A percentile compares a stretch with the other conserved stretches of the same genome.
Evolutionary conservation across 2,797 vertebrate species (phyloP).

Genomic region (Enteromius treurensis): DNA sequence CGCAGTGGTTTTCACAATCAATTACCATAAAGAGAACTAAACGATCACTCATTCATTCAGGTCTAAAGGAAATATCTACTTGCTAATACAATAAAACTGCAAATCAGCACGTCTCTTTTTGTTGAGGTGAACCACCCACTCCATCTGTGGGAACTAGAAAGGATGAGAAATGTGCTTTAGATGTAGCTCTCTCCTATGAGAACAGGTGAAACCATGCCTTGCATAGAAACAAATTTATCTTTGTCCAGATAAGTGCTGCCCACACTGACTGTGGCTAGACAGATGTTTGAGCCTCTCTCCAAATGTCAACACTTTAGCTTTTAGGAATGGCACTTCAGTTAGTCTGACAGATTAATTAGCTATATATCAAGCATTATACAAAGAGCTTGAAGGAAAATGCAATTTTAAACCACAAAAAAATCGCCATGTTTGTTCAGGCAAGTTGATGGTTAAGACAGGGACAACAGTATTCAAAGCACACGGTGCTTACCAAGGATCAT

Average conservation of each 20-base stretch:
- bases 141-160: slow-evolving; percentile 10
- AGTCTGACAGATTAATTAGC: slow-evolving; percentile 2
- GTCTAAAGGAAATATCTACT: slow-evolving; percentile 5
- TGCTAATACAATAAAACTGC: slow-evolving; percentile 29
- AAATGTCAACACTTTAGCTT: slow-evolving; percentile 19
- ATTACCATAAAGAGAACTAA: slow-evolving; percentile 2
- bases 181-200: slow-evolving; percentile 11
- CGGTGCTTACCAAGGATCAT: background rate
- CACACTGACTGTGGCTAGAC: slow-evolving; percentile 33
- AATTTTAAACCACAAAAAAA: background rate
- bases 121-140: slow-evolving; percentile 36
- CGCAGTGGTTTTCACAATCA: background rate
- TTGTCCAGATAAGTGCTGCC: slow-evolving; percentile 35
- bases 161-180: slow-evolving; percentile 20
- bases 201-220: slow-evolving; percentile 43
- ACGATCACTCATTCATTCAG: slow-evolving; percentile 14
- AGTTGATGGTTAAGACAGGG: background rate
- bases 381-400: background rate
- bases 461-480: background rate
- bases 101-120: slow-evolving; percentile 26
- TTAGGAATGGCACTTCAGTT: slow-evolving; percentile 4
- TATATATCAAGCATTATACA: background rate
- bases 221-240: slow-evolving; percentile 32
- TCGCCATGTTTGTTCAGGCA: background rate
- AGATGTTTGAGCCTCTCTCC: slow-evolving; percentile 3